Base-by-base conservation (phyloP, 2,797 vertebrate species). In the Myotis myotis region DNA sequence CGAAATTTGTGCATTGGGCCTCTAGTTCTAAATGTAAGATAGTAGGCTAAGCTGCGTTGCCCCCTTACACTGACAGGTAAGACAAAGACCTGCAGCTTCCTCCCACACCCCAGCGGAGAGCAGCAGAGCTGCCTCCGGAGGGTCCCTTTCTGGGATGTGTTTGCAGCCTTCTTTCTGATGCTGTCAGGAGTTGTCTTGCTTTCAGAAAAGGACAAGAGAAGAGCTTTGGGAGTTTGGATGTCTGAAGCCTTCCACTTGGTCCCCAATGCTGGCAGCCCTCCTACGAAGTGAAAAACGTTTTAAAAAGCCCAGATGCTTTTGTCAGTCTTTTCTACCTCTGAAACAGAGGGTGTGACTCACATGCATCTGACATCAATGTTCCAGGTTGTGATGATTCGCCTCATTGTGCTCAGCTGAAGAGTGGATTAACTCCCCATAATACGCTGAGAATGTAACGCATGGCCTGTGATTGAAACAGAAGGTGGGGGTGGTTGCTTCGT, bases 341-440 rank as follows among this genome's bases (percentile, higher is more conserved):
- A 49, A 75, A 64, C 88, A 86, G 84, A 93, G 85, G 87, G 91
- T 25, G 51, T 95, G 93, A 94, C 85, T 93, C 89, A 86, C 60
- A 57, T 10, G 44, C 38, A 33, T 86, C 36, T 88, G 87, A 94
- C 93, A 95, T 82, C 57, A 91, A 9, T 4, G 66, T 57, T 7
- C 55, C 89, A 75, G 95, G 71, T 64, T 91, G 86, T 60, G 91
- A 78, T 70, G 91, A 75, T 72, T 28, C 23, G 66, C 64, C 68
- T 96, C 44, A 28, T 68, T 89, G 36, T 25, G 68, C 72, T 93
- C 81, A 22, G 55, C 28, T 76, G 68, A 41, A 62, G 41, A 60
- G 33, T 22, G 22, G 49, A 30, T 90, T 88, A 86, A 91, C 11
- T 5, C 75, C 55, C 86, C 93, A 30, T 23, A 55, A 70, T 13